A percentile compares a stretch with the other conserved stretches of the same genome.
These are phyloP conservation scores for Cebus imitator DNA, from an alignment of 2,113 vertebrate genomes.

Conservation along the genomic window DNA sequence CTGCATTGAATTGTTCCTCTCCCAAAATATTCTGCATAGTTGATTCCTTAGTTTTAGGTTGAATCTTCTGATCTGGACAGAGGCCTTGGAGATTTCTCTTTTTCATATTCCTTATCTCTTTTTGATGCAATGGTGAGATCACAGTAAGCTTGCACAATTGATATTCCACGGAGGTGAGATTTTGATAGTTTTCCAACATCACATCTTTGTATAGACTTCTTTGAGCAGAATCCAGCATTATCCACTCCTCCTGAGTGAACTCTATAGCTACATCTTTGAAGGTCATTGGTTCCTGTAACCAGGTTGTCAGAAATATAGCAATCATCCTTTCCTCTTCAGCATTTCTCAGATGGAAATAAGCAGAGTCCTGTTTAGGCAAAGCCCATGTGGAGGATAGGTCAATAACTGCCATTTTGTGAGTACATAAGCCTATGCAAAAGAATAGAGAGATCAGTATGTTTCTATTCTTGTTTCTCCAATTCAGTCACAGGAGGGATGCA, in stretches of 20 bases:
- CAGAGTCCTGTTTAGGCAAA: neutral
- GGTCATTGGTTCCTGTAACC: neutral
- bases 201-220: constrained; percentile 27
- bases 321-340: neutral
- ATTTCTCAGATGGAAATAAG: neutral
- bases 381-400: neutral
- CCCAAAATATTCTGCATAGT: neutral
- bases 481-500: neutral
- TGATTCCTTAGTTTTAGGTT: constrained; percentile 14
- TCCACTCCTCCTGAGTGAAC: constrained; percentile 56
- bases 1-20: neutral
- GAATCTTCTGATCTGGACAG: neutral
- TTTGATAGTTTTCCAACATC: constrained; percentile 53
- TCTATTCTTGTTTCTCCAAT: neutral
- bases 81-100: neutral
- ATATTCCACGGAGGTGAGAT: constrained; percentile 17
- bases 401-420: neutral
- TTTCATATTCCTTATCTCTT: neutral
- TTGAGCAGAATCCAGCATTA: constrained; percentile 21
- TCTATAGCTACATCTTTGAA: neutral
- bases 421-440: neutral
- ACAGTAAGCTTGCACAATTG: neutral
- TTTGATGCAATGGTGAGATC: neutral
- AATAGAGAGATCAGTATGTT: neutral
- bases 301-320: neutral